Percentiles rank a stretch among this genome's conserved stretches.
Evolutionary conservation across 2,888 invertebrate species (phyloP).

Genomic region (Spilarctia lutea): DNA sequence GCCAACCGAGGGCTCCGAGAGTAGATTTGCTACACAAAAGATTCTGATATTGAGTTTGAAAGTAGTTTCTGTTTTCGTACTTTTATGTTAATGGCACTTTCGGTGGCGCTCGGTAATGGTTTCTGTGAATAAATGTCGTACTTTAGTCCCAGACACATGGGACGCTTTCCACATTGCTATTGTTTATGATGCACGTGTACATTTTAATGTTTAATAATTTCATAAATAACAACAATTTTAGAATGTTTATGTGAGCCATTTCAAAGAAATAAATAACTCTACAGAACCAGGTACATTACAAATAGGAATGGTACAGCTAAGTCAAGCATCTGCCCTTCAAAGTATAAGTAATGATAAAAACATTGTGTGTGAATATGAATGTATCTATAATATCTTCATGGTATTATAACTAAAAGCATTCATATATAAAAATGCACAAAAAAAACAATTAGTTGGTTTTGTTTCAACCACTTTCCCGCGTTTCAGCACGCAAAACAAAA

Average conservation of each 20-base stretch:
- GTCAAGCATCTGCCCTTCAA: not conserved
- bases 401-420: no score
- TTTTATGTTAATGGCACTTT: constrained; percentile 84
- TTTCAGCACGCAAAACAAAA: not conserved
- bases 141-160: constrained; percentile 67
- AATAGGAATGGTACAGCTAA: not conserved
- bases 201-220: constrained; percentile 57
- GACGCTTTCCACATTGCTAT: constrained; percentile 59
- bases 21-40: constrained; percentile 85
- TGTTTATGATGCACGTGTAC: constrained; percentile 60
- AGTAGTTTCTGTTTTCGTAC: constrained; percentile 83
- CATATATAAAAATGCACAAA: no score
- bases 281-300: not conserved
- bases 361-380: not conserved
- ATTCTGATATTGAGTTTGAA: constrained; percentile 85
- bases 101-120: constrained; percentile 77
- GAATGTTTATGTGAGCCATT: constrained; percentile 16
- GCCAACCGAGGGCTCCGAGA: constrained; percentile 75
- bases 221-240: constrained; percentile 50
- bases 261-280: not conserved
- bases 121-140: constrained; percentile 78
- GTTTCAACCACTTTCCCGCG: no score
- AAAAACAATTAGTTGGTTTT: no score
- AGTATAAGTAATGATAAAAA: not conserved
- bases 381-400: no score